Conservation (phyloP, 2,113 vertebrate genomes). For the Pseudorectes ferrugineus region DNA sequence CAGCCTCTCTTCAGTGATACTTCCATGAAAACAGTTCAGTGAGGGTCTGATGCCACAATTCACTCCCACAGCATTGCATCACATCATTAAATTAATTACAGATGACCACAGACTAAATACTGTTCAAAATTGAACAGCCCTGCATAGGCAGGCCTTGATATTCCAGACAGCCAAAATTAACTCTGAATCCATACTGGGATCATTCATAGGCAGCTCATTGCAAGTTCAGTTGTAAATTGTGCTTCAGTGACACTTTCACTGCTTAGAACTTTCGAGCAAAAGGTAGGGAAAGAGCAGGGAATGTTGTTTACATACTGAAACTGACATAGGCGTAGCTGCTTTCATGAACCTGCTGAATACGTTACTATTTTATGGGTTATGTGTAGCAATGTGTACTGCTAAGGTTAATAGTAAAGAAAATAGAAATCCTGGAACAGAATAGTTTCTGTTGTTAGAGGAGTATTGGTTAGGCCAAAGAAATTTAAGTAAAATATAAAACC, state of each 20-base stretch:
- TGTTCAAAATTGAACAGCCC: neutral
- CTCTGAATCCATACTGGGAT: neutral
- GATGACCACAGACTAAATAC: neutral
- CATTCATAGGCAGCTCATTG: neutral
- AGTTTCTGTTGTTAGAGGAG: neutral
- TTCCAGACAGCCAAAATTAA: neutral
- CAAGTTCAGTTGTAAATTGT: neutral
- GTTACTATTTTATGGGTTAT: neutral
- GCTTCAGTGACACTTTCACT: neutral
- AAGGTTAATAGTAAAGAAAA: neutral
- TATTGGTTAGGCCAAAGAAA: neutral
- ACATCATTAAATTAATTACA: neutral
- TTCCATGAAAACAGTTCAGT: neutral
- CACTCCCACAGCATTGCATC: neutral
- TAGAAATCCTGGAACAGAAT: neutral
- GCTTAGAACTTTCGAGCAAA: neutral
- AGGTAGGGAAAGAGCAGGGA: neutral
- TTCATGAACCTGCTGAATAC: neutral
- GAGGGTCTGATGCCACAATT: neutral
- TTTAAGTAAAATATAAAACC: neutral
- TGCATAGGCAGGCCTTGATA: neutral
- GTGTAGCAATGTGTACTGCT: neutral
- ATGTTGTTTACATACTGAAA: neutral
- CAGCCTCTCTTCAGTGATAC: neutral
- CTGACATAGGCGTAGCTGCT: neutral